Base-by-base conservation (phyloP, 2,888 invertebrate species). In the Mimumesa dahlbomi region DNA sequence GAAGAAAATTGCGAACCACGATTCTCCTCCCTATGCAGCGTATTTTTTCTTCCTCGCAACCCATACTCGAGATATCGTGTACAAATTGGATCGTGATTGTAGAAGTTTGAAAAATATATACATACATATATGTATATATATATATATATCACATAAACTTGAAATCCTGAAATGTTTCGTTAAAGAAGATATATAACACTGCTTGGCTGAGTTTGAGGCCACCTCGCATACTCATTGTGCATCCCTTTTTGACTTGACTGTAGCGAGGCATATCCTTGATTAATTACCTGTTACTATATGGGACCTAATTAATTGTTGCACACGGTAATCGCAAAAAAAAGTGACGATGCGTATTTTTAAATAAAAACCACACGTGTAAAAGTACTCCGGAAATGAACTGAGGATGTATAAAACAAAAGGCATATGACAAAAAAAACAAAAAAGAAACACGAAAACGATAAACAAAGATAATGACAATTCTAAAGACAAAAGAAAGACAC, bases 161-260 rank as follows among this genome's bases (percentile, higher is more conserved):
- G 38, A 49, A 45, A 59, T 29, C 62, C 40, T 49, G 29, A 43
- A 43, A 53, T n/a, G n/a, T 49, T 65, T 46, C 49, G 36, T 64
- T 42, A 48, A 62, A 56, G 49, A 43, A 58, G 43, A 14, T n/a
- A n/a, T n/a, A n/a, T 58, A 50, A 70, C 40, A 81, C 77, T 77
- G 84, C 77, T 81, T 75, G 79, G 82, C 82, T 70, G 68, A 82
- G 74, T 74, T 81, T n/a, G 65, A 78, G 77, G 82, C 82, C 76
- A 87, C 84, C 85, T 88, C 88, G 89, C 88, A 89, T 89, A 89
- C 85, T 89, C 89, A 89, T 89, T 89, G 89, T 89, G 89, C 89
- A 89, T 89, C 88, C 87, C 87, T 83, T 81, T 74, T 79, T 76
- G 79, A 84, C 73, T 83, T 77, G 79, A 82, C 77, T 69, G 84